Evolutionary conservation across 2,888 invertebrate genomes (phyloP).

Genomic region (Apoda limacodes): DNA sequence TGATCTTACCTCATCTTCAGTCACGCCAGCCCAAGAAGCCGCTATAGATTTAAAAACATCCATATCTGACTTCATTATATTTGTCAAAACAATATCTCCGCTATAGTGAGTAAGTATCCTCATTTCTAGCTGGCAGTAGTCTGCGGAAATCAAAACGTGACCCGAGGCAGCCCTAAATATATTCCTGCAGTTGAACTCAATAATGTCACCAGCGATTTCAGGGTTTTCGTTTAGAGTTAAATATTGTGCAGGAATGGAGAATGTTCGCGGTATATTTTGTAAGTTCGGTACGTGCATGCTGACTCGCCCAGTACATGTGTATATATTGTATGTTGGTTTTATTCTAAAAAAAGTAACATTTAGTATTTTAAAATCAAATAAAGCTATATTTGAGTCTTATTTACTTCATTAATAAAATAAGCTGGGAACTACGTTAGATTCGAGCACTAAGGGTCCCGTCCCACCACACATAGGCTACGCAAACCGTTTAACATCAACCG

Average conservation of each 20-base stretch:
- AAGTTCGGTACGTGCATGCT: conserved; percentile 94
- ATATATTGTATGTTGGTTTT: conserved; percentile 74
- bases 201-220: conserved; percentile 27
- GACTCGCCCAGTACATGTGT: conserved; percentile 84
- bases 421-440: too few relatives aligned
- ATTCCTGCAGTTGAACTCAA: conserved; percentile 74
- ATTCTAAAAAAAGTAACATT: too few relatives aligned
- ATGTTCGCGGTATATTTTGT: conserved; percentile 91
- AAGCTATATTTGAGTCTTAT: too few relatives aligned
- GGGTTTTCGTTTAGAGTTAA: conserved; percentile 26
- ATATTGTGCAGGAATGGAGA: conserved; percentile 66
- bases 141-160: conserved; percentile 84
- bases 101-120: conserved; percentile 93
- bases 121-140: conserved; percentile 97
- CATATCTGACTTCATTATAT: conserved; percentile 73
- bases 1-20: conserved; percentile 67
- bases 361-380: too few relatives aligned
- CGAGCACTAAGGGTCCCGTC: too few relatives aligned
- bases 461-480: too few relatives aligned
- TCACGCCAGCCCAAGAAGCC: conserved; percentile 82
- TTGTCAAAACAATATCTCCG: conserved; percentile 76
- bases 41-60: conserved; percentile 91
- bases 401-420: too few relatives aligned
- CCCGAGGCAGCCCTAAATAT: conserved; percentile 74
- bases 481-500: too few relatives aligned